Conservation (phyloP, 2,113 vertebrate genomes). For the Neofelis nebulosa region DNA sequence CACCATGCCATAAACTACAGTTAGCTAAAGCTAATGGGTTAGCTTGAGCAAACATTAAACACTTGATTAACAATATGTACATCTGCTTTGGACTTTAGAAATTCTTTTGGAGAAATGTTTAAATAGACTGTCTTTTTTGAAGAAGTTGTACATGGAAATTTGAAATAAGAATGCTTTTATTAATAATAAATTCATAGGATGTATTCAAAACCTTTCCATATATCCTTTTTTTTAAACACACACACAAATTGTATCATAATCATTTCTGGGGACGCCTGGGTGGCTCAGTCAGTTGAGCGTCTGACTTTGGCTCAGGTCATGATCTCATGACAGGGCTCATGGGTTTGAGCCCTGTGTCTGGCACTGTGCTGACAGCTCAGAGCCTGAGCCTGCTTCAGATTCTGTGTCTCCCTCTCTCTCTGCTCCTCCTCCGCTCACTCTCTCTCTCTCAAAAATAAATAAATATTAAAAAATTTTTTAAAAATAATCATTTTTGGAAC, state of each 20-base stretch:
- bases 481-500: too few relatives aligned
- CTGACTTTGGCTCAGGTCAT: too few relatives aligned
- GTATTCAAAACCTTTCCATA: not conserved
- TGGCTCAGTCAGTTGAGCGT: too few relatives aligned
- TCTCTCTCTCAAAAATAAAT: too few relatives aligned
- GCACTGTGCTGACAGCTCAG: too few relatives aligned
- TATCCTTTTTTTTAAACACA: not conserved
- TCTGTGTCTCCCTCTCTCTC: too few relatives aligned
- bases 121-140: not conserved
- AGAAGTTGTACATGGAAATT: not conserved
- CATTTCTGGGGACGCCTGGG: not conserved
- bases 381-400: too few relatives aligned
- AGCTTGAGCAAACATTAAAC: constrained; percentile 28
- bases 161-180: constrained; percentile 21
- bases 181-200: not conserved
- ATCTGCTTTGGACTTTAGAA: not conserved
- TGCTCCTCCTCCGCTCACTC: too few relatives aligned
- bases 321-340: too few relatives aligned
- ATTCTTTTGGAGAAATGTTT: not conserved
- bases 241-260: not conserved
- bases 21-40: constrained; percentile 44
- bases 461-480: too few relatives aligned
- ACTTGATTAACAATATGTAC: constrained; percentile 6
- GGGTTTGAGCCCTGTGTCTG: too few relatives aligned
- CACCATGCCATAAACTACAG: not conserved